These are phyloP conservation scores for Cosmia pyralina DNA, from an alignment of 2,888 invertebrate species.

Conservation along the genomic window DNA sequence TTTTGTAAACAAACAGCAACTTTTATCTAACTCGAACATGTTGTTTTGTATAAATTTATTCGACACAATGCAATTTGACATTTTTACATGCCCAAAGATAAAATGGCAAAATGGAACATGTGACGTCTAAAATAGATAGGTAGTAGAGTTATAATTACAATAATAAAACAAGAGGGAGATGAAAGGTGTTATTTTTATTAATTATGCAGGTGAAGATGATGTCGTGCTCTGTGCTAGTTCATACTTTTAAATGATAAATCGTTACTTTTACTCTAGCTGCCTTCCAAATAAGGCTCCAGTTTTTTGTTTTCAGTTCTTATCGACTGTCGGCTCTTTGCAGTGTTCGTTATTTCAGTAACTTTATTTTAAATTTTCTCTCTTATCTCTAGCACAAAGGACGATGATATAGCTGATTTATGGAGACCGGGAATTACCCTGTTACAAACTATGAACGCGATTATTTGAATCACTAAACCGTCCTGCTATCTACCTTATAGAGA, in stretches of 20 bases:
- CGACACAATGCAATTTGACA: slow-evolving; percentile 1
- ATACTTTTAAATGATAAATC: neutral
- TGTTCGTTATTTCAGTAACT: neutral
- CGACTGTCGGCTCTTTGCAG: neutral
- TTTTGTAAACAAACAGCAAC: slow-evolving; percentile 27
- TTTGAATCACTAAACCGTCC: slow-evolving; percentile 24
- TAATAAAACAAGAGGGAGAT: slow-evolving; percentile 34
- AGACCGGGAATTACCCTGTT: slow-evolving; percentile 39
- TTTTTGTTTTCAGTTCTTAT: slow-evolving; percentile 10
- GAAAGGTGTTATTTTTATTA: slow-evolving; percentile 30
- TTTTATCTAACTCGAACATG: slow-evolving; percentile 19
- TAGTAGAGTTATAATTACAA: slow-evolving; percentile 27
- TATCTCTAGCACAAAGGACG: slow-evolving; percentile 35
- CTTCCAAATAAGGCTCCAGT: neutral
- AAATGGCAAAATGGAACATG: slow-evolving; percentile 3
- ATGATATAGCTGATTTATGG: slow-evolving; percentile 19
- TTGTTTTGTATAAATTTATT: slow-evolving; percentile 8
- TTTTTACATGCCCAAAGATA: neutral
- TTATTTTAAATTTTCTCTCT: neutral
- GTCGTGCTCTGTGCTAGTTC: slow-evolving; percentile 36
- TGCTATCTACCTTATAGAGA: slow-evolving; percentile 35
- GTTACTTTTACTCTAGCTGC: neutral
- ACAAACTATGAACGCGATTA: slow-evolving; percentile 39
- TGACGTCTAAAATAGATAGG: slow-evolving; percentile 43
- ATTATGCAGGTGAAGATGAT: slow-evolving; percentile 14